phyloP scores from a whole-genome alignment of 2,113 vertebrate species.

The Megaptera novaeangliae region DNA sequence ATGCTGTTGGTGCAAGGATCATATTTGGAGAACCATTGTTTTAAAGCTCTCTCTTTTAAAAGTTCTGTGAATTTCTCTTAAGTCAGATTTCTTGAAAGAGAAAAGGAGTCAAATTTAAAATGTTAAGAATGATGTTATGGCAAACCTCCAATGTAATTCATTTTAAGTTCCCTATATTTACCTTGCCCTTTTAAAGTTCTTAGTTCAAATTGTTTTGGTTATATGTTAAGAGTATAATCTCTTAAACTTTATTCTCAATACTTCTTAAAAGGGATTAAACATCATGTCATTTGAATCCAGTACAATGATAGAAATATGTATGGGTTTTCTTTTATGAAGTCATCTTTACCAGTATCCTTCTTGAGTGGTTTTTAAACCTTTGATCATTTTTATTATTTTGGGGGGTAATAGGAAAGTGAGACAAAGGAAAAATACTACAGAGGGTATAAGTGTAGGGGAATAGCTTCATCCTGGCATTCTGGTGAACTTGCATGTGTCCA shows the following conservation, averaged over 20 bases:
- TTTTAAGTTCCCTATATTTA: slow-evolving; percentile 8
- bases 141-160: not conserved
- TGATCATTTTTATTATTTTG: not conserved
- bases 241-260: not conserved
- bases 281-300: not conserved
- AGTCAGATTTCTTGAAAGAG: not conserved
- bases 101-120: not conserved
- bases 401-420: not conserved
- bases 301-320: not conserved
- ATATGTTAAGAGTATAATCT: not conserved
- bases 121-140: not conserved
- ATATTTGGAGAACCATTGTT: not conserved
- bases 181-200: not conserved
- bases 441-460: not conserved
- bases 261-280: not conserved
- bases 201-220: not conserved
- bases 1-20: not conserved
- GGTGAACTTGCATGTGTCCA: not conserved
- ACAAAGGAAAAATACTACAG: not conserved
- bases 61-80: not conserved
- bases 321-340: not conserved
- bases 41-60: not conserved
- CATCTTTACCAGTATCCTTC: not conserved
- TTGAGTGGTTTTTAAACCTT: slow-evolving; percentile 4
- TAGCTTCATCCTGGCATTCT: not conserved